These are phyloP conservation scores for Centroberyx gerrardi DNA, from an alignment of 2,797 vertebrate species.

Conservation along the genomic window DNA sequence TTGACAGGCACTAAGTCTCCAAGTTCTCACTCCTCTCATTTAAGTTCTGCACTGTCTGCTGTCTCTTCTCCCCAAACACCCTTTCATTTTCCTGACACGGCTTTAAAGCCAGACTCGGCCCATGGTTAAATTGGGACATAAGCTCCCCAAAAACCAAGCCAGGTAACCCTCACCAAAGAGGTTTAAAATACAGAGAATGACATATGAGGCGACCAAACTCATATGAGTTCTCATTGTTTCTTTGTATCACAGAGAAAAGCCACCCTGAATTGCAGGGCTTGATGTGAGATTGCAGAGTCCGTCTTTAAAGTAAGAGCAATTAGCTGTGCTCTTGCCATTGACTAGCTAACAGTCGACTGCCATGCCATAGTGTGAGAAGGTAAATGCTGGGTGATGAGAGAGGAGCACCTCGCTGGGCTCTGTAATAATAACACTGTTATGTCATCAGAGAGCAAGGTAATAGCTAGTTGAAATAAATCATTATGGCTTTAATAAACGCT, in stretches of 20 bases:
- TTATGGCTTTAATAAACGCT: slow-evolving; percentile 32
- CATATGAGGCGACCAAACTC: not conserved
- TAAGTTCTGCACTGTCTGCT: slow-evolving; percentile 18
- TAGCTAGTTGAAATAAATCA: slow-evolving; percentile 50
- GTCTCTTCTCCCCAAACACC: slow-evolving; percentile 30
- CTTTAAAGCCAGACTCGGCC: not conserved
- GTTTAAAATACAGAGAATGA: slow-evolving; percentile 2
- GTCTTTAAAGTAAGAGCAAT: slow-evolving; percentile 7
- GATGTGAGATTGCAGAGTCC: not conserved
- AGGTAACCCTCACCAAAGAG: not conserved
- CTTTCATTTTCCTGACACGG: slow-evolving; percentile 21
- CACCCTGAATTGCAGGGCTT: not conserved
- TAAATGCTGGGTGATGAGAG: slow-evolving; percentile 39
- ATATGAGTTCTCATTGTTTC: not conserved
- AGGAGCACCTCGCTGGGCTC: slow-evolving; percentile 22
- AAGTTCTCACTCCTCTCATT: slow-evolving; percentile 30
- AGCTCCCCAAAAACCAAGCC: not conserved
- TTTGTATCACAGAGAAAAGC: not conserved
- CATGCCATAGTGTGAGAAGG: slow-evolving; percentile 23
- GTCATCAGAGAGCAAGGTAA: slow-evolving; percentile 26
- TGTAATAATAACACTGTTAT: slow-evolving; percentile 34
- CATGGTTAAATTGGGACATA: slow-evolving; percentile 22
- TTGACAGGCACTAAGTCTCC: slow-evolving; percentile 59
- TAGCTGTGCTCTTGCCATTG: not conserved
- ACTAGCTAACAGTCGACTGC: not conserved